These are phyloP conservation scores for Drosophila bifasciata DNA, from an alignment of 1,140 invertebrate genomes.

Conservation along the genomic window DNA sequence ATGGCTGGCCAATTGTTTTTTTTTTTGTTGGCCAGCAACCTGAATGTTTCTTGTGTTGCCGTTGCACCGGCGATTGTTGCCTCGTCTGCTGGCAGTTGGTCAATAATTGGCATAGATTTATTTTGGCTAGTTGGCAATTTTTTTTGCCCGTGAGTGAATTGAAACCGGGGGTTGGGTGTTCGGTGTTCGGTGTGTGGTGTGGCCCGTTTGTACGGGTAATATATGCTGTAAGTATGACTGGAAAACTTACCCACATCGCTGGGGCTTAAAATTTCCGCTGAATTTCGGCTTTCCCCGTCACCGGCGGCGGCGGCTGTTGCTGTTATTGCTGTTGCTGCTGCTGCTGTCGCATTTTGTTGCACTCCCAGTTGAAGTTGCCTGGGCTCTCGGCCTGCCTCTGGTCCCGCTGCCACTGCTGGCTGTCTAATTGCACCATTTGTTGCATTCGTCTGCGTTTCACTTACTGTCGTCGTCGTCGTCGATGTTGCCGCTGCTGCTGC, in stretches of 20 bases:
- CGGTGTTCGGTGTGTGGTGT: conserved; percentile 11
- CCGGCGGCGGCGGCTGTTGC: conserved; percentile 40
- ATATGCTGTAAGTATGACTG: conserved; percentile 23
- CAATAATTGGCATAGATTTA: conserved; percentile 83
- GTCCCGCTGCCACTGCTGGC: conserved; percentile 32
- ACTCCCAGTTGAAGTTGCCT: conserved; percentile 7
- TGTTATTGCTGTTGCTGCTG: conserved; percentile 28
- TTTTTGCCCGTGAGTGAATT: conserved; percentile 23
- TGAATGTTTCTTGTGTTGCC: conserved; percentile 35
- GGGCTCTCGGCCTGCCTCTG: conserved; percentile 1
- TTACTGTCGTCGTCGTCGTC: conserved; percentile 49
- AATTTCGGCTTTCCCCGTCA: conserved; percentile 67
- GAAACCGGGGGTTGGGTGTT: too few species aligned
- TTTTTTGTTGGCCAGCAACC: conserved; percentile 44
- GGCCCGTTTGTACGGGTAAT: conserved; percentile 15
- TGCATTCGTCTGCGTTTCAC: conserved; percentile 78
- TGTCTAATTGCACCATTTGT: conserved; percentile 82
- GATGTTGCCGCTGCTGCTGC: conserved; percentile 36
- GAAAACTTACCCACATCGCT: conserved; percentile 76
- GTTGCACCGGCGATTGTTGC: conserved; percentile 48
- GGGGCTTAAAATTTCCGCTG: conserved; percentile 73
- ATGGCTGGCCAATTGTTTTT: conserved; percentile 42
- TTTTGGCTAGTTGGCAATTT: conserved; percentile 76
- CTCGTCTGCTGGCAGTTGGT: conserved; percentile 72
- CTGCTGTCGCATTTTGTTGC: conserved; percentile 34